Evolutionary conservation across 2,113 vertebrate genomes (phyloP).

Genomic region (Gracilinanus agilis): DNA sequence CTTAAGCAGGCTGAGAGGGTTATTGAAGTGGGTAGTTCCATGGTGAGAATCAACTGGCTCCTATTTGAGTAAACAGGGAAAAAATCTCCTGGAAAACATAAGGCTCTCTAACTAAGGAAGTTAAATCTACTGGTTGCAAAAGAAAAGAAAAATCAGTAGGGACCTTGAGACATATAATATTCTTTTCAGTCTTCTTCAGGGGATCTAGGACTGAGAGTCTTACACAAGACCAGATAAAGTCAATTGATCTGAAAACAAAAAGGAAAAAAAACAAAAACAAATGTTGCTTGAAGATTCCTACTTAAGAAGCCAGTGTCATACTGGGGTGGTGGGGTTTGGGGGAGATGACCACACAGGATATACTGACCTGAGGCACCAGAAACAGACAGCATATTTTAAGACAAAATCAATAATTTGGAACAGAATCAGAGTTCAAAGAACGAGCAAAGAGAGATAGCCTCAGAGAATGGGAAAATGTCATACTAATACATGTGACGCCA

Average conservation of each 20-base stretch:
- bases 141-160: not conserved
- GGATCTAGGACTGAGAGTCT: not conserved
- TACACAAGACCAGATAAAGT: not conserved
- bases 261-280: not conserved
- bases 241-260: not conserved
- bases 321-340: not conserved
- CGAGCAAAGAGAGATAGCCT: not conserved
- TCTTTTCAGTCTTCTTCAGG: not conserved
- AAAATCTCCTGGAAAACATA: not conserved
- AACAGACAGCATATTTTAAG: not conserved
- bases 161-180: not conserved
- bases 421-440: not conserved
- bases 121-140: not conserved
- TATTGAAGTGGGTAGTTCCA: not conserved
- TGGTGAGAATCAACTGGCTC: not conserved
- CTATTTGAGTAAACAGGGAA: not conserved
- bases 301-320: not conserved
- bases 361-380: not conserved
- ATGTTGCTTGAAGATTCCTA: not conserved
- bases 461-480: not conserved
- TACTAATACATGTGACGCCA: not conserved
- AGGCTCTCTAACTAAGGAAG: not conserved
- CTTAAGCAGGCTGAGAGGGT: not conserved
- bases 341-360: not conserved
- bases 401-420: not conserved